A percentile compares a stretch with the other conserved stretches of the same genome.
phyloP scores from a whole-genome alignment of 2,888 invertebrate genomes.

The Drosophila flavopinicola region DNA sequence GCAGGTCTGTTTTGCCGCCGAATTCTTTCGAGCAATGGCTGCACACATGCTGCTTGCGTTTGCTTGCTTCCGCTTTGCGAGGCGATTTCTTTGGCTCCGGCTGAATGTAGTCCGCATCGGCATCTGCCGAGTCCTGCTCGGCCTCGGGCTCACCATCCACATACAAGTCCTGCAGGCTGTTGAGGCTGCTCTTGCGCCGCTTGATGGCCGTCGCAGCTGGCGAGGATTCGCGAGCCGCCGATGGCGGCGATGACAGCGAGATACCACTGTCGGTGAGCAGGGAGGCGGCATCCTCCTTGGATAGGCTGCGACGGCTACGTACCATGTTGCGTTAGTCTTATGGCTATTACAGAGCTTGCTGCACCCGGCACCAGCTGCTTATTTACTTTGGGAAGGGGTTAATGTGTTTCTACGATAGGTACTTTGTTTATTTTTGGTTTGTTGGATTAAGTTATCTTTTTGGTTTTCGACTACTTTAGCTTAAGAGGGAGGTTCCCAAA shows the following conservation, averaged over 20 bases:
- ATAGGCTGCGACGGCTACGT: conserved; percentile 81
- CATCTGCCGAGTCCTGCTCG: conserved; percentile 45
- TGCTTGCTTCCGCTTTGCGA: conserved; percentile 31
- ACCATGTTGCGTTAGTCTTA: conserved; percentile 70
- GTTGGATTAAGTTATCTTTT: conserved; percentile 3
- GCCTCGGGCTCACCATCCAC: conserved; percentile 22
- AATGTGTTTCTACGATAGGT: conserved; percentile 46
- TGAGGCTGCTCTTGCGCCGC: conserved; percentile 60
- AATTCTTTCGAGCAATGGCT: conserved; percentile 88
- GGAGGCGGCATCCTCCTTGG: conserved; percentile 81
- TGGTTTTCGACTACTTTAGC: conserved; percentile 40
- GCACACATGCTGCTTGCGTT: conserved; percentile 85
- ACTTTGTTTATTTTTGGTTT: conserved; percentile 16
- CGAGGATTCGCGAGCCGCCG: conserved; percentile 63
- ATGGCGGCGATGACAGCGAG: conserved; percentile 79
- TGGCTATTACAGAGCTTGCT: conserved; percentile 28
- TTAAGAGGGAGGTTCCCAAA: conserved; percentile 49
- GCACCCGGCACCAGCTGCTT: conserved; percentile 55
- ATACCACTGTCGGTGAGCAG: conserved; percentile 82
- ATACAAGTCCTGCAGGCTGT: conserved; percentile 51
- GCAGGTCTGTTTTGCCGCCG: conserved; percentile 87
- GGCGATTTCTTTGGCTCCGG: conserved; percentile 40
- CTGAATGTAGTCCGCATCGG: conserved; percentile 55
- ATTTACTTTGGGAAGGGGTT: conserved; percentile 40
- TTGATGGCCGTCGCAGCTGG: conserved; percentile 50